Evolutionary conservation across 2,797 vertebrate species (phyloP).

Genomic region (Echiichthys vipera): DNA sequence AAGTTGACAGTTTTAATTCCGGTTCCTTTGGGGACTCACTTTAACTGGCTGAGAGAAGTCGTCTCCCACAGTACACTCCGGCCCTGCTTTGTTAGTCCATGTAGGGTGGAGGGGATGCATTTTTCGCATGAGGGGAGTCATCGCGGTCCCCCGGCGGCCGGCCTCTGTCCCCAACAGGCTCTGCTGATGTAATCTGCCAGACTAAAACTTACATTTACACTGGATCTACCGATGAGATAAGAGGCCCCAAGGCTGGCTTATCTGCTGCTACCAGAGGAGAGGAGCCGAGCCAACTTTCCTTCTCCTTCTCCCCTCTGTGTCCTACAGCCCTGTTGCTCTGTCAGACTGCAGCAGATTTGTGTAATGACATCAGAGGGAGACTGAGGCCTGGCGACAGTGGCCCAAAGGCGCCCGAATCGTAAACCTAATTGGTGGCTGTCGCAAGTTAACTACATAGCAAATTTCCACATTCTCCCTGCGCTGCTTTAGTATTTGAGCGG

Average conservation of each 20-base stretch:
- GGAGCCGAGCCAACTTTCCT: conserved; percentile 73
- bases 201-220: conserved; percentile 84
- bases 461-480: conserved; percentile 73
- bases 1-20: conserved; percentile 79
- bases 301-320: conserved; percentile 62
- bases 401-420: conserved; percentile 74
- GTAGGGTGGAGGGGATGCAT: conserved; percentile 71
- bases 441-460: conserved; percentile 71
- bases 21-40: conserved; percentile 66
- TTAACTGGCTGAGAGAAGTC: conserved; percentile 69
- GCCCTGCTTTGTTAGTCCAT: conserved; percentile 64
- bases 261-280: conserved; percentile 83
- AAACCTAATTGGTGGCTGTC: conserved; percentile 76
- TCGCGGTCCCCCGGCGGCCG: conserved; percentile 65
- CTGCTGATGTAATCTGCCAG: conserved; percentile 84
- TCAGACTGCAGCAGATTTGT: conserved; percentile 73
- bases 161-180: conserved; percentile 81
- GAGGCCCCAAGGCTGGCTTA: conserved; percentile 80
- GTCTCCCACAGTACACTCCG: conserved; percentile 57
- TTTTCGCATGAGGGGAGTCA: conserved; percentile 80
- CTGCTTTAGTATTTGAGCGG: conserved; percentile 64
- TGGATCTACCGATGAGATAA: conserved; percentile 82
- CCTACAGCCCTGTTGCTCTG: conserved; percentile 73
- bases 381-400: conserved; percentile 75
- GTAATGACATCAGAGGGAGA: conserved; percentile 75